Conservation (phyloP, 2,888 invertebrate species). For the Lumbricus terrestris region DNA sequence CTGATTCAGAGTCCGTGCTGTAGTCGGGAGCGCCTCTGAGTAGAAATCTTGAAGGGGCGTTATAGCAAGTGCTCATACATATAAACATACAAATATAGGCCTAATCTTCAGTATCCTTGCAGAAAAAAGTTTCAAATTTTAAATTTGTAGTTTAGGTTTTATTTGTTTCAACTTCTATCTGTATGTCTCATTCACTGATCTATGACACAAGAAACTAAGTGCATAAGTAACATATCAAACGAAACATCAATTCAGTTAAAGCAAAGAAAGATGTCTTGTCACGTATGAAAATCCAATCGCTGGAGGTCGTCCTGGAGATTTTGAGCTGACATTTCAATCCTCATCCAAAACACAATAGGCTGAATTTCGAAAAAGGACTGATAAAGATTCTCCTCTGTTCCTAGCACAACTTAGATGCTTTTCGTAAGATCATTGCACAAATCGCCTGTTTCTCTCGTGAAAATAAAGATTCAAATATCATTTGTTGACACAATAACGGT, state of each 20-base stretch:
- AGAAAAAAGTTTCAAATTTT: not conserved
- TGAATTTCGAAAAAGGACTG: not conserved
- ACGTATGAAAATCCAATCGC: not conserved
- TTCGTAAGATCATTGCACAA: not conserved
- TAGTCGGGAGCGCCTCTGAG: no score
- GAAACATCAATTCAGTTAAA: not conserved
- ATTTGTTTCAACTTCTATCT: no score
- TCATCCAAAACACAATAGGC: not conserved
- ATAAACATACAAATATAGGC: not conserved
- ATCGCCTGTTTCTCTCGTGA: not conserved
- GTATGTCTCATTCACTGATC: not conserved
- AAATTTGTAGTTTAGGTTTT: not conserved
- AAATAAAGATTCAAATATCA: not conserved
- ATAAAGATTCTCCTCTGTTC: not conserved
- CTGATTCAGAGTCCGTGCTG: no score
- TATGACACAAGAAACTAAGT: not conserved
- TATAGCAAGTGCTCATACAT: no score
- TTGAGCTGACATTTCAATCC: not conserved
- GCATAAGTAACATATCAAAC: not conserved
- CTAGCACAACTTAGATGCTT: not conserved
- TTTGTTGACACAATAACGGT: not conserved
- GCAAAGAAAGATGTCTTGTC: not conserved
- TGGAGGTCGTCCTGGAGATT: not conserved
- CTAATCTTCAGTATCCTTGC: not conserved
- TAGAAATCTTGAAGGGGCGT: no score